phyloP scores from a whole-genome alignment of 2,888 invertebrate species.

The Chromoteleia sp. region DNA sequence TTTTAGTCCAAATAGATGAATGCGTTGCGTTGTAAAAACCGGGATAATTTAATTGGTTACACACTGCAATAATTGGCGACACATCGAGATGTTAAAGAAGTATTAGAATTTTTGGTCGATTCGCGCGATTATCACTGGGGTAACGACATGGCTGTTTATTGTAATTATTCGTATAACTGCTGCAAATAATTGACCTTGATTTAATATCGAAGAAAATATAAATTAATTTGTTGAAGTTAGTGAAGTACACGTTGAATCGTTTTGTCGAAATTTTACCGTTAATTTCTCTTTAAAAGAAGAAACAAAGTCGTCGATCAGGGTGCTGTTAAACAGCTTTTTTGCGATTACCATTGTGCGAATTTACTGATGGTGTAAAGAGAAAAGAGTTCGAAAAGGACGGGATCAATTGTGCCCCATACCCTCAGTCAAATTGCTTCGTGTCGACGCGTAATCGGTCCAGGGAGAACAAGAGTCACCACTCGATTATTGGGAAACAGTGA shows the following conservation, averaged over 20 bases:
- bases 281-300: constrained; percentile 25
- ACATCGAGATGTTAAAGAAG: constrained; percentile 44
- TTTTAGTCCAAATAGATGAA: constrained; percentile 71
- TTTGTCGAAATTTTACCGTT: constrained; percentile 23
- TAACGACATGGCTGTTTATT: background rate
- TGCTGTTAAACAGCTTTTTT: constrained; percentile 53
- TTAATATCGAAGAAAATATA: too few species aligned
- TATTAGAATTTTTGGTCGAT: constrained; percentile 5
- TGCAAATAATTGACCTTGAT: too few species aligned
- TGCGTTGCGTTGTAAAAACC: constrained; percentile 79
- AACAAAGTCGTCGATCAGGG: constrained; percentile 40
- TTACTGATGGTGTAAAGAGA: constrained; percentile 59
- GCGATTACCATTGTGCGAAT: constrained; percentile 69
- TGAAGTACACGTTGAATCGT: background rate
- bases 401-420: constrained; percentile 67
- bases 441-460: constrained; percentile 72
- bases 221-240: too few species aligned
- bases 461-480: constrained; percentile 71
- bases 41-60: constrained; percentile 80
- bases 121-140: background rate
- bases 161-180: too few species aligned
- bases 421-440: constrained; percentile 69
- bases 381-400: constrained; percentile 56
- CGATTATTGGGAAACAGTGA: constrained; percentile 73
- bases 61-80: constrained; percentile 78